phyloP scores from a whole-genome alignment of 2,113 vertebrate species.

The Ranitomeya imitator region DNA sequence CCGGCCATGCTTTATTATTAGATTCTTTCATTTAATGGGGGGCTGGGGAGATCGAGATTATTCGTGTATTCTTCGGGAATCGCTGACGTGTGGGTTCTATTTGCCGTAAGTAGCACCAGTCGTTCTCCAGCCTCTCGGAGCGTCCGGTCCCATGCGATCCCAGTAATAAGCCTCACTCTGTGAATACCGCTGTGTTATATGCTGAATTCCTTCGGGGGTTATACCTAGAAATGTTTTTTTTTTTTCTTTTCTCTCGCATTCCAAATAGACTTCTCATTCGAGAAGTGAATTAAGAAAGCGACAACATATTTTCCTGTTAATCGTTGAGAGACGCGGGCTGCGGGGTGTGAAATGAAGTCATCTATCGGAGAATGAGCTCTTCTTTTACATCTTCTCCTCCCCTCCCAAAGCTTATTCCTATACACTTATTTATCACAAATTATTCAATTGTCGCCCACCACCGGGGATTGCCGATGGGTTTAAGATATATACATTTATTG shows the following conservation, averaged over 20 bases:
- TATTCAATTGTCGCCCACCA: neutral
- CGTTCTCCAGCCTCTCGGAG: neutral
- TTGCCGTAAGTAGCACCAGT: neutral
- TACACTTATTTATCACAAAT: conserved; percentile 17
- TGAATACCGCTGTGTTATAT: neutral
- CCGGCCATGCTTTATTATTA: neutral
- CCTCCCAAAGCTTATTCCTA: conserved; percentile 14
- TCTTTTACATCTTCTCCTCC: conserved; percentile 44
- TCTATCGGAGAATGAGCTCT: conserved; percentile 23
- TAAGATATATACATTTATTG: neutral
- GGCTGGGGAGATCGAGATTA: neutral
- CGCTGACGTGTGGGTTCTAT: neutral
- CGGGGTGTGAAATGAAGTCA: conserved; percentile 48
- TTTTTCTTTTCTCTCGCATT: neutral
- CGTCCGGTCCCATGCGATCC: neutral
- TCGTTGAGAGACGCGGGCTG: conserved; percentile 43
- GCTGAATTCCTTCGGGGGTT: neutral
- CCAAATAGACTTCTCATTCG: conserved; percentile 21
- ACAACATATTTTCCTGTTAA: conserved; percentile 37
- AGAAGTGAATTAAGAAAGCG: conserved; percentile 25
- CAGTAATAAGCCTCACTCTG: neutral
- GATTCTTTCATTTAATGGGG: neutral
- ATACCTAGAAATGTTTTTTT: neutral
- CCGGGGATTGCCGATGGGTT: neutral
- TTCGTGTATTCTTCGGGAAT: neutral